Conservation (phyloP, 2,113 vertebrate species). For the Rhodinocichla rosea region DNA sequence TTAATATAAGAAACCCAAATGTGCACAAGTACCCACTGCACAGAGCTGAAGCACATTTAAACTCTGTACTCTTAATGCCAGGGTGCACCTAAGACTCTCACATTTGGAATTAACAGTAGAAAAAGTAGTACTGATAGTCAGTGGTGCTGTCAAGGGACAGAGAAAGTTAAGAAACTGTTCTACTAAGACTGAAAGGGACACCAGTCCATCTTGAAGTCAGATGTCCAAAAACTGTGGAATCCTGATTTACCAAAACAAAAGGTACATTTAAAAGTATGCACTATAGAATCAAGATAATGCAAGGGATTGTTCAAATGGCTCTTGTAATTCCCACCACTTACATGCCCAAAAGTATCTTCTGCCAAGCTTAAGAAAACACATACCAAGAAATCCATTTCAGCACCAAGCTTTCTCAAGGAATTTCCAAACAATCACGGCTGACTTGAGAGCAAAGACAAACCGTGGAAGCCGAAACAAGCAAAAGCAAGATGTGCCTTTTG, state of each 20-base stretch:
- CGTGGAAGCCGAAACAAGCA: background rate
- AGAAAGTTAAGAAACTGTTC: background rate
- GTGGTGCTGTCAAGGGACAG: background rate
- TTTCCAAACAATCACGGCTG: background rate
- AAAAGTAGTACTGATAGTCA: background rate
- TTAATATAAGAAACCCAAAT: background rate
- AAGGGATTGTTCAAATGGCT: background rate
- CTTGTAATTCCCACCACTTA: background rate
- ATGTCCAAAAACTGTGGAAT: background rate
- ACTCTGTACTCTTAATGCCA: background rate
- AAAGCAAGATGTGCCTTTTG: accelerated
- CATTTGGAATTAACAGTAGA: background rate
- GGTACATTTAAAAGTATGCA: background rate
- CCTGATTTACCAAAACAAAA: background rate
- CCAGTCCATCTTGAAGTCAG: background rate
- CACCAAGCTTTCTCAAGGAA: background rate
- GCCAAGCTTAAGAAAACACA: background rate
- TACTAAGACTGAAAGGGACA: background rate
- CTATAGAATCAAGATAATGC: background rate
- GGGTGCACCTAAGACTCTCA: background rate
- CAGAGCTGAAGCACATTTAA: background rate
- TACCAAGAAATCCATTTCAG: background rate
- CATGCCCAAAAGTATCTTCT: background rate
- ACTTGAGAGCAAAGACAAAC: background rate
- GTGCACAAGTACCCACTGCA: accelerated